Conservation (phyloP, 2,113 vertebrate genomes). For the Zingel zingel region DNA sequence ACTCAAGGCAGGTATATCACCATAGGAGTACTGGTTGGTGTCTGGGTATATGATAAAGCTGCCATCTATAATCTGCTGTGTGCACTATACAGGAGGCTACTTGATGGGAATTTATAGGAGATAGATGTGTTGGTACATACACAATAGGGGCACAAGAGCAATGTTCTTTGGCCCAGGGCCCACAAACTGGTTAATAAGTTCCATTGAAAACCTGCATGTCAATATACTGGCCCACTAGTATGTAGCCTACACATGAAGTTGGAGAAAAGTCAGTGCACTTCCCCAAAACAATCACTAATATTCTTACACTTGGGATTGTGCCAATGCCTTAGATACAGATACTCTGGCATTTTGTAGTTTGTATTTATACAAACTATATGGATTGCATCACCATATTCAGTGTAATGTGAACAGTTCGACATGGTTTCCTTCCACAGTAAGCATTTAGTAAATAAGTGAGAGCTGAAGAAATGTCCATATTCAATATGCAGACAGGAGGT, state of each 20-base stretch:
- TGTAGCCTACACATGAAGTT: neutral
- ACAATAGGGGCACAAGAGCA: neutral
- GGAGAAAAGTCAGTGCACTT: neutral
- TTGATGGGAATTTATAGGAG: neutral
- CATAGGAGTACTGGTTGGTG: neutral
- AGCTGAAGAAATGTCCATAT: slow-evolving; percentile 8
- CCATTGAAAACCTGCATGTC: neutral
- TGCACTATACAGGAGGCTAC: neutral
- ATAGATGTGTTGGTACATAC: too few species aligned
- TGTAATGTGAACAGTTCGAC: neutral
- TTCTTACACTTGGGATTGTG: neutral
- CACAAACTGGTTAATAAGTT: neutral
- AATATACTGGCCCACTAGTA: neutral
- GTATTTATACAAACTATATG: neutral
- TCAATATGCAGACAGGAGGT: slow-evolving; percentile 30
- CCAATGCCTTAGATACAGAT: neutral
- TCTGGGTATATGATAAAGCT: neutral
- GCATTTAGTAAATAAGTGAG: neutral
- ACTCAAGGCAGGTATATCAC: neutral
- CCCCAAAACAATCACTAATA: neutral
- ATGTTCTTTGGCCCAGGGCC: neutral
- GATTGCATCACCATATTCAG: neutral
- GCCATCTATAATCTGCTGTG: neutral
- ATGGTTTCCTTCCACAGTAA: neutral
- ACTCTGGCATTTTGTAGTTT: neutral